phyloP scores from a whole-genome alignment of 2,797 vertebrate species.

The Gallinago stenura region DNA sequence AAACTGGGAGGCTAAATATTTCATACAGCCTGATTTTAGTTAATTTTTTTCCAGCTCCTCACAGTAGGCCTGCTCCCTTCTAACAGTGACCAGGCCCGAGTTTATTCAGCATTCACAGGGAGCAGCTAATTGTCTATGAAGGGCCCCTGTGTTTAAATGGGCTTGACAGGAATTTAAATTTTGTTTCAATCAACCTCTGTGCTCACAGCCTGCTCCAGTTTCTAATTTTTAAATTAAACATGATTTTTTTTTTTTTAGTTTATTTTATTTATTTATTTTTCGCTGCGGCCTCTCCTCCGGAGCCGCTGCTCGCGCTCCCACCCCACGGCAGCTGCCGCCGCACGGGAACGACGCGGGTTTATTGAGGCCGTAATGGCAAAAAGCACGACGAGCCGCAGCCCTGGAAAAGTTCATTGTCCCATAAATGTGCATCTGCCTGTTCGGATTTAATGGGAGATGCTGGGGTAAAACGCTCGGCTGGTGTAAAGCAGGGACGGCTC shows the following conservation, averaged over 20 bases:
- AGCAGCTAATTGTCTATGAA: conserved; percentile 88
- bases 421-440: not conserved
- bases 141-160: conserved; percentile 85
- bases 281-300: conserved; percentile 23
- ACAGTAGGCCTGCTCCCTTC: conserved; percentile 74
- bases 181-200: conserved; percentile 84
- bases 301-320: not conserved
- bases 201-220: conserved; percentile 84
- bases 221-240: conserved; percentile 87
- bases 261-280: not conserved
- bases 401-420: not conserved
- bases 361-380: not conserved
- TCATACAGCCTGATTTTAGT: conserved; percentile 82
- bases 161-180: conserved; percentile 86
- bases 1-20: conserved; percentile 81
- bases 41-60: conserved; percentile 79
- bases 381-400: not conserved
- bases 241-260: conserved; percentile 50
- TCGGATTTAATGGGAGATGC: not conserved
- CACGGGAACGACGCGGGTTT: not conserved
- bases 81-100: conserved; percentile 79
- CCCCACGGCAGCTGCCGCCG: not conserved
- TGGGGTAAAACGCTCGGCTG: not conserved
- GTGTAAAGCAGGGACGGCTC: not conserved
- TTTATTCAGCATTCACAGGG: conserved; percentile 81